Evolutionary conservation across 2,888 invertebrate genomes (phyloP), one percentile per base, ranked within the genome.

Genomic region (Brachycybe producta): DNA sequence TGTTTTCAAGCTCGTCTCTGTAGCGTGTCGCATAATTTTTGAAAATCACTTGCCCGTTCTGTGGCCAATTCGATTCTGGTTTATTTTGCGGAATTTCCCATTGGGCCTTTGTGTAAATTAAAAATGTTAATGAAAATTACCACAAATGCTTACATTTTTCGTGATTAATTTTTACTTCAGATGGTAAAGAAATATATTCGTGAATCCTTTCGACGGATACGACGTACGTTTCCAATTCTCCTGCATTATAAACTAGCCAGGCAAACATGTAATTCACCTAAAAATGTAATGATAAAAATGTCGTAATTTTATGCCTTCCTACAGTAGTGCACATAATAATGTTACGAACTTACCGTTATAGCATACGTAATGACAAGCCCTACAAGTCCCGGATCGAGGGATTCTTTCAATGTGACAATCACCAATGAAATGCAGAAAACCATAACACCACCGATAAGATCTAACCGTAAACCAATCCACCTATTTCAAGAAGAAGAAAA

Each of bases 121-220:
- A 13, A 38, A 17, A 38, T 13, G 8, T 13, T 11, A 15, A 38
- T 38, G 8, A 8, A 7, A 38, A 8, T 11, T 28, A 43, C 11
- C 7, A 26, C 1, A n/a, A 27, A 27, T 28, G 11, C 3, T 2
- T 38, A 15, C 5, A 8, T 15, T 24, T 41, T 8, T n/a, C 7
- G 7, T 41, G 7, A n/a, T n/a, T n/a, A n/a, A n/a, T n/a, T 41
- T n/a, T 26, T 38, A 48, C 48, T 17, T 49, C 76, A 65, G 82
- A 84, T 47, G 78, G 74, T 0, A 84, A 82, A 65, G 87, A 90
- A 0, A 84, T 81, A 63, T 95, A 97, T 65, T 97, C 95, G 65
- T 92, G 90, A 62, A 95, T 88, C 65, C 97, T 79, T 69, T 97
- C 95, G 1, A 95, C 92, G 2, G 94, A 86, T 1, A 95, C 92